phyloP scores from a whole-genome alignment of 2,888 invertebrate species.

The Plagodis dolabraria region DNA sequence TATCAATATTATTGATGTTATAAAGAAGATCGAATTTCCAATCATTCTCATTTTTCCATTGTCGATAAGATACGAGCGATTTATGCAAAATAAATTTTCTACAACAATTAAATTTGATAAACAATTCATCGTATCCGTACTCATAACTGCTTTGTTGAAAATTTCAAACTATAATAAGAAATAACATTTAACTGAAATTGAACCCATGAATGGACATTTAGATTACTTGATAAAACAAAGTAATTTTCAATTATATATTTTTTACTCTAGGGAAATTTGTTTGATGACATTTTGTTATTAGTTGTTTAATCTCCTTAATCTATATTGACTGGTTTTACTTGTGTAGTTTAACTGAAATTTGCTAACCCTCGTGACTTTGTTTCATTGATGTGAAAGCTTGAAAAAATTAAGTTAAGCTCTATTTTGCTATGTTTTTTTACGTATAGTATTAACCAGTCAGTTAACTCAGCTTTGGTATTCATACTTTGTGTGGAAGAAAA shows the following conservation, averaged over 20 bases:
- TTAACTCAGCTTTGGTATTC: no score
- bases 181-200: neutral
- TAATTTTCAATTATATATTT: neutral
- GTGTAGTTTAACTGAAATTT: no score
- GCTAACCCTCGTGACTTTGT: no score
- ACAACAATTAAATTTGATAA: conserved; percentile 49
- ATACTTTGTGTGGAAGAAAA: no score
- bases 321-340: no score
- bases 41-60: conserved; percentile 36
- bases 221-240: neutral
- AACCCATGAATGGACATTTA: neutral
- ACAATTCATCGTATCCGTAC: conserved; percentile 35
- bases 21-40: conserved; percentile 45
- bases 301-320: no score
- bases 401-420: no score
- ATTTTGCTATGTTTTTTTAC: no score
- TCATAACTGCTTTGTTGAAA: conserved; percentile 7
- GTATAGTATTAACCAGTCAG: no score
- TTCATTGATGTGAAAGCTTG: no score
- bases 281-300: no score
- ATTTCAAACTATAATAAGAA: neutral
- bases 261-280: no score
- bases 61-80: conserved; percentile 53
- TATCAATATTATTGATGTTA: conserved; percentile 27
- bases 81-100: conserved; percentile 58